Conservation (phyloP, 2,888 invertebrate genomes). For the Candidula unifasciata region DNA sequence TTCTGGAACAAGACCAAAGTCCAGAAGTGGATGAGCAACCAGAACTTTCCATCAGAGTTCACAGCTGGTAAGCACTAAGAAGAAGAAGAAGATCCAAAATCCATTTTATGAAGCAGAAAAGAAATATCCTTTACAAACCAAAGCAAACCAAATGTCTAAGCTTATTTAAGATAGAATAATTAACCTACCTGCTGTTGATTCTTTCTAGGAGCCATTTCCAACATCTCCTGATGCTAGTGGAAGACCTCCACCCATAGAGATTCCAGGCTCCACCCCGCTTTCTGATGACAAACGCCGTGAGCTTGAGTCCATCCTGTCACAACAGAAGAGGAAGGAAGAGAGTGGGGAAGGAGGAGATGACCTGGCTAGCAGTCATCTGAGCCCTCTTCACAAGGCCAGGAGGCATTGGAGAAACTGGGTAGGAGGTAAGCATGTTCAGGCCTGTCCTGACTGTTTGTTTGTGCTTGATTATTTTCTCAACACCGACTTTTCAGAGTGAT, state of each 20-base stretch:
- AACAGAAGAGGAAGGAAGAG: constrained; percentile 37
- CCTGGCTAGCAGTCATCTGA: constrained; percentile 50
- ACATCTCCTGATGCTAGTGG: constrained; percentile 26
- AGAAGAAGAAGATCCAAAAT: too few relatives aligned
- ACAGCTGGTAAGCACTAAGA: too few relatives aligned
- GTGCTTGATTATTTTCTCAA: too few relatives aligned
- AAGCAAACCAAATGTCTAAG: too few relatives aligned
- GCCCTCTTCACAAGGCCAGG: constrained; percentile 59
- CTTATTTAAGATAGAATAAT: too few relatives aligned
- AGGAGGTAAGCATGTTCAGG: constrained; percentile 59
- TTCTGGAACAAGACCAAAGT: too few relatives aligned
- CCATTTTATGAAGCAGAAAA: too few relatives aligned
- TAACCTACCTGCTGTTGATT: neutral
- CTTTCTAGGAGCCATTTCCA: constrained; percentile 48
- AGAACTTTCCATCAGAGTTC: too few relatives aligned
- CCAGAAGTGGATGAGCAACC: too few relatives aligned
- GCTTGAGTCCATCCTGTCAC: constrained; percentile 53
- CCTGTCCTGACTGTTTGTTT: neutral
- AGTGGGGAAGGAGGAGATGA: constrained; percentile 23
- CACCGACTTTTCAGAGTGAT: too few relatives aligned
- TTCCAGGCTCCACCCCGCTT: constrained; percentile 42
- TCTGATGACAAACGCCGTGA: constrained; percentile 55
- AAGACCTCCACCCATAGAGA: constrained; percentile 28
- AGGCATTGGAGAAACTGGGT: constrained; percentile 63
- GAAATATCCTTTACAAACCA: too few relatives aligned